These are phyloP conservation scores for Dinoponera quadriceps DNA, from an alignment of 1,140 invertebrate species.

Conservation along the genomic window DNA sequence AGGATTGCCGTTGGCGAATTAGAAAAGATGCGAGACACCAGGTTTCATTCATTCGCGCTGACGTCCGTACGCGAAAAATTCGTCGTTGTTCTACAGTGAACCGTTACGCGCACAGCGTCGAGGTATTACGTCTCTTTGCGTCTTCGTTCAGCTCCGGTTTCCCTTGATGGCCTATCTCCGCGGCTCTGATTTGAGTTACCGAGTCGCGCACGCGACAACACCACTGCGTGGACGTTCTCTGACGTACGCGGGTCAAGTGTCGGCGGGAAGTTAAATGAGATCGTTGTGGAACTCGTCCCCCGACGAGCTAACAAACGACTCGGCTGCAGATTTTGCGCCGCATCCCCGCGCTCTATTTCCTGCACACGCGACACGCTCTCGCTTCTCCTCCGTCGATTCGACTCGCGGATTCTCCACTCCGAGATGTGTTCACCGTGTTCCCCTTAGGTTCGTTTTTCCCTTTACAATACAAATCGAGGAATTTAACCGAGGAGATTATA, in stretches of 20 bases:
- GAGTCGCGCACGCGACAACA: conserved; percentile 45
- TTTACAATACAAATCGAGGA: no score
- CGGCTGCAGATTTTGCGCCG: conserved; percentile 46
- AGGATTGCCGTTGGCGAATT: no score
- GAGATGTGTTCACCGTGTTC: not conserved
- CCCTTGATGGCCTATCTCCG: not conserved
- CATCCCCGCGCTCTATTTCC: conserved; percentile 24
- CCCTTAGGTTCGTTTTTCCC: no score
- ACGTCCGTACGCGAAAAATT: not conserved
- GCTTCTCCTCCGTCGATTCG: not conserved
- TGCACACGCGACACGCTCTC: not conserved
- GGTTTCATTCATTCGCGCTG: no score
- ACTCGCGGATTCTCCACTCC: not conserved
- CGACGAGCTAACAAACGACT: conserved; percentile 37
- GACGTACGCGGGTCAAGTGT: conserved; percentile 61
- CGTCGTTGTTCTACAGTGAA: not conserved
- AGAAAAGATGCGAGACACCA: no score
- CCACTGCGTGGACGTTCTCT: conserved; percentile 41
- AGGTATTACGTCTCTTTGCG: not conserved
- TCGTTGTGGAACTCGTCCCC: conserved; percentile 58
- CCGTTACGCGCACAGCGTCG: not conserved
- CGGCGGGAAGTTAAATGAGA: conserved; percentile 51
- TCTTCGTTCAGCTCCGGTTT: not conserved
- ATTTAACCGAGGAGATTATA: no score
- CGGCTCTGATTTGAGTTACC: conserved; percentile 52